Conservation (phyloP, 2,113 vertebrate species). For the Antennarius striatus region DNA sequence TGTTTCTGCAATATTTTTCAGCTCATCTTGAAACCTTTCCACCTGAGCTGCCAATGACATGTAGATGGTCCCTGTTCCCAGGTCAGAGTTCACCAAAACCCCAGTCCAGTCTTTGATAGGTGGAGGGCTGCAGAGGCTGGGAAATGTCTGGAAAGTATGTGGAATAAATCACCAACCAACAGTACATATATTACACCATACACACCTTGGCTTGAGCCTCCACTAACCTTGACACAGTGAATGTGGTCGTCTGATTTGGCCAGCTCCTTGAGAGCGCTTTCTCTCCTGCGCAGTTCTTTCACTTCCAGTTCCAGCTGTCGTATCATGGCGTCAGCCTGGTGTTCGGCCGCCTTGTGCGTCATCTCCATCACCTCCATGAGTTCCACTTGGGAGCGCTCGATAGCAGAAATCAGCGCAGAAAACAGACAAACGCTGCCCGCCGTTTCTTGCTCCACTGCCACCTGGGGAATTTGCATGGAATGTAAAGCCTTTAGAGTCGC, state of each 20-base stretch:
- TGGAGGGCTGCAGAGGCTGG: conserved; percentile 36
- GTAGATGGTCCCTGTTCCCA: conserved; percentile 64
- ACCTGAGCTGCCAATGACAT: conserved; percentile 59
- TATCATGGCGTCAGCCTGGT: conserved; percentile 61
- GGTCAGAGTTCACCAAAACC: conserved; percentile 56
- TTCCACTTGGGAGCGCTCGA: conserved; percentile 68
- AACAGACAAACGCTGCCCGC: conserved; percentile 58
- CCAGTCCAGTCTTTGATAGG: conserved; percentile 67
- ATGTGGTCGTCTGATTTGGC: conserved; percentile 57
- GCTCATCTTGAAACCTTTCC: conserved; percentile 64
- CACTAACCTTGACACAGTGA: conserved; percentile 65
- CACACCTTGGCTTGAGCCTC: not conserved
- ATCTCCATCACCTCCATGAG: conserved; percentile 71
- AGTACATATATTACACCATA: too few relatives aligned
- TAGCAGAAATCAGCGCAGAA: conserved; percentile 45
- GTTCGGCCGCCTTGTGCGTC: conserved; percentile 49
- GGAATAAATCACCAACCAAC: too few relatives aligned
- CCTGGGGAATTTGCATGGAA: conserved; percentile 27
- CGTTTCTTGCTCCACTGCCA: conserved; percentile 57
- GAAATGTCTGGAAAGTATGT: conserved; percentile 48
- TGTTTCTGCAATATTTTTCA: conserved; percentile 51
- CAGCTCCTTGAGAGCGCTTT: conserved; percentile 52
- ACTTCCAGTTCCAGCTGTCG: conserved; percentile 74
- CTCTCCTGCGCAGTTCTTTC: conserved; percentile 57
- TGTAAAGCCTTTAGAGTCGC: not conserved